A percentile compares a stretch with the other conserved stretches of the same genome.
Evolutionary conservation across 2,113 vertebrate species (phyloP).

Genomic region (Actinemys pallida): DNA sequence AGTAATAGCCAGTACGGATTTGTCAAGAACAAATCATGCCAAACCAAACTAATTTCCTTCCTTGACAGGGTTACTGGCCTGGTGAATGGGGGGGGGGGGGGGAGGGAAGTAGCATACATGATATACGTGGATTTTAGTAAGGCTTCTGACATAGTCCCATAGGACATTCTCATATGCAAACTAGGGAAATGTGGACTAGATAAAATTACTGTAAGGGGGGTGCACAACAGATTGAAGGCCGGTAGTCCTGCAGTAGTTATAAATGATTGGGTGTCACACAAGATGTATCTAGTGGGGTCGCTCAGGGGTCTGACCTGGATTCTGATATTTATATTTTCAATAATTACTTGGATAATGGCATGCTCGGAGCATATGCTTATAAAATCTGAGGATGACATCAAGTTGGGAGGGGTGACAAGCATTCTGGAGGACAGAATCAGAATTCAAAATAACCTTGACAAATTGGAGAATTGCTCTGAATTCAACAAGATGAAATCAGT

Average conservation of each 20-base stretch:
- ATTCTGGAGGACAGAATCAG: not conserved
- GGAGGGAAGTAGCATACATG: not conserved
- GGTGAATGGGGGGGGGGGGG: too few species aligned
- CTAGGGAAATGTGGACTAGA: not conserved
- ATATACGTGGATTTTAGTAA: not conserved
- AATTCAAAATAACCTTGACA: not conserved
- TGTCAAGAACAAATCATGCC: not conserved
- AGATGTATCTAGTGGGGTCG: not conserved
- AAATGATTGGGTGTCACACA: not conserved
- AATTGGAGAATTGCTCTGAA: not conserved
- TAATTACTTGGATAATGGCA: not conserved
- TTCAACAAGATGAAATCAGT: not conserved
- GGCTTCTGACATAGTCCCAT: not conserved
- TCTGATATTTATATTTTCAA: not conserved
- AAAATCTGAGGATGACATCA: not conserved
- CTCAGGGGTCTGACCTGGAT: not conserved
- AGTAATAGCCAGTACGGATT: not conserved
- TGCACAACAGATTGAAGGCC: not conserved
- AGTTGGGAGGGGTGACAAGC: not conserved
- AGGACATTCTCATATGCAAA: not conserved
- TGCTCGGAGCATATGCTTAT: not conserved
- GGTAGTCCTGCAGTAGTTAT: not conserved
- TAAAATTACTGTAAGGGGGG: not conserved
- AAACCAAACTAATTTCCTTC: not conserved
- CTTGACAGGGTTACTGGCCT: not conserved